phyloP scores from a whole-genome alignment of 2,888 invertebrate genomes.

The Lochmaea capreae region DNA sequence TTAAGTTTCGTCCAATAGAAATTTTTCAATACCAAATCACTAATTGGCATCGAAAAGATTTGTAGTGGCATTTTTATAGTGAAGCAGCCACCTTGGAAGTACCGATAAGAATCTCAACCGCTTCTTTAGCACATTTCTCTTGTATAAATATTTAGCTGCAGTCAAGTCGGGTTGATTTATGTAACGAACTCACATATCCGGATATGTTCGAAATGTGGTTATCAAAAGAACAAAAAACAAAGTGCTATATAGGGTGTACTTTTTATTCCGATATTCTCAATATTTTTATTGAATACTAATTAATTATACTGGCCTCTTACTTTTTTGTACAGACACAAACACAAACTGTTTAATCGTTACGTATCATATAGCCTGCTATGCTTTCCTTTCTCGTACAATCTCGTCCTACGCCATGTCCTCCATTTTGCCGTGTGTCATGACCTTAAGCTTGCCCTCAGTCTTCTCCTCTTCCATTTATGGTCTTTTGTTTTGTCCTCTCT shows the following conservation, averaged over 20 bases:
- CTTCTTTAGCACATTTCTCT: conserved; percentile 60
- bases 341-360: no score
- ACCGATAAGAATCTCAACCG: conserved; percentile 56
- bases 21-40: conserved; percentile 21
- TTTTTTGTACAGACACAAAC: background rate
- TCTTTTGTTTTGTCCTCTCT: no score
- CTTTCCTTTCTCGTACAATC: no score
- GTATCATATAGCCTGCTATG: no score
- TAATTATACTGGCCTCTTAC: background rate
- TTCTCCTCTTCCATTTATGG: no score
- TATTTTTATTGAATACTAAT: background rate
- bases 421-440: no score
- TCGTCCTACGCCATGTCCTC: no score
- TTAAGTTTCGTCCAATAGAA: background rate
- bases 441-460: no score
- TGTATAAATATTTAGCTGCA: conserved; percentile 60
- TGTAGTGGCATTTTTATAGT: conserved; percentile 35
- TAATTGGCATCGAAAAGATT: conserved; percentile 35
- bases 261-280: background rate
- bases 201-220: conserved; percentile 54
- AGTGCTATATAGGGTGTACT: background rate
- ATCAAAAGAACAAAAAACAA: conserved; percentile 30
- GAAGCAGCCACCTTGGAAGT: conserved; percentile 51
- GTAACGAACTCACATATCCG: conserved; percentile 57
- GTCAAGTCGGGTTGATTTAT: conserved; percentile 59